Percentiles rank a stretch among this genome's conserved stretches.
phyloP scores from a whole-genome alignment of 2,888 invertebrate species.

The Noctua fimbriata region DNA sequence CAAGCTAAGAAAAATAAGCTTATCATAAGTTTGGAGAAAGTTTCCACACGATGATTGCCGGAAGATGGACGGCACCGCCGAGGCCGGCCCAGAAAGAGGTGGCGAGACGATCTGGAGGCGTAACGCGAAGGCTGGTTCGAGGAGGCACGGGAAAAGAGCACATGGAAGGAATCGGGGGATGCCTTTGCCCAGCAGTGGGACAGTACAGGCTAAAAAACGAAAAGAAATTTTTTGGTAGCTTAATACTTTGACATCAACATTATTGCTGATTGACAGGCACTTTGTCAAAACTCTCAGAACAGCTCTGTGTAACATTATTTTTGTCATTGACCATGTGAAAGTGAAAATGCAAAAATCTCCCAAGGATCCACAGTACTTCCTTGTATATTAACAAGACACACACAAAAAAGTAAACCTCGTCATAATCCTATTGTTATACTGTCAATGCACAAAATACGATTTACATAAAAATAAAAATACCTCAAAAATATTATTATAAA shows the following conservation, averaged over 20 bases:
- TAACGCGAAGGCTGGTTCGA: too few species aligned
- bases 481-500: slow-evolving; percentile 57
- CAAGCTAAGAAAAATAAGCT: too few species aligned
- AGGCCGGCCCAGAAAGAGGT: too few species aligned
- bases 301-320: neutral
- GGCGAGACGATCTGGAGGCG: too few species aligned
- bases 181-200: too few species aligned
- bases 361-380: neutral
- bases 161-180: too few species aligned
- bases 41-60: too few species aligned
- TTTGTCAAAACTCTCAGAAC: neutral
- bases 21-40: too few species aligned
- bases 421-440: slow-evolving; percentile 34
- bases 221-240: neutral
- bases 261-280: neutral
- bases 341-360: neutral
- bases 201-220: too few species aligned
- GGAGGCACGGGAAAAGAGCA: too few species aligned
- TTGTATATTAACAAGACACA: slow-evolving; percentile 2
- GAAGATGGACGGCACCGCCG: too few species aligned
- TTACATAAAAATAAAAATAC: slow-evolving; percentile 59
- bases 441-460: slow-evolving; percentile 27
- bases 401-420: neutral
- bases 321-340: neutral
- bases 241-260: neutral